Percentiles rank a stretch among this genome's conserved stretches.
Evolutionary conservation across 2,113 vertebrate species (phyloP).

Genomic region (Varanus komodoensis): DNA sequence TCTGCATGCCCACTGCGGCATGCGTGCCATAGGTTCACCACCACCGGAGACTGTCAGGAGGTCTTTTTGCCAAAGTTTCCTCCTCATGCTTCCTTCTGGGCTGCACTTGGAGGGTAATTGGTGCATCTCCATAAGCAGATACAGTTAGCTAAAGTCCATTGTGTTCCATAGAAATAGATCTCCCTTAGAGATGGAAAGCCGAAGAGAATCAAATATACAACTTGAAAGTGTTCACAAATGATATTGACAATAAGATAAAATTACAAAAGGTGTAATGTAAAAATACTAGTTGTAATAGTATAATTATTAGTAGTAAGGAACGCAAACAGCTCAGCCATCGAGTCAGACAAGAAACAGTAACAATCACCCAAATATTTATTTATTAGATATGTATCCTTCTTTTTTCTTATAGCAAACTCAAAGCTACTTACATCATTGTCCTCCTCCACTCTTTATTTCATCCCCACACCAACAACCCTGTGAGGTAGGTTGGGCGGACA

Average conservation of each 20-base stretch:
- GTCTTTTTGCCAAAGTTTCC: not conserved
- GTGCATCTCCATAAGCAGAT: not conserved
- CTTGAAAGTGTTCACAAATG: not conserved
- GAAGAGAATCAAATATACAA: not conserved
- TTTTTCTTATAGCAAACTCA: no score
- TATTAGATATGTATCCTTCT: not conserved
- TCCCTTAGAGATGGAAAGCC: not conserved
- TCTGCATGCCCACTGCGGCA: no score
- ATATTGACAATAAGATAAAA: not conserved
- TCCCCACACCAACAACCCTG: no score
- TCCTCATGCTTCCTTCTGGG: not conserved
- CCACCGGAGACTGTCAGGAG: not conserved
- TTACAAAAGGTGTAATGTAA: not conserved
- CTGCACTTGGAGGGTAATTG: not conserved
- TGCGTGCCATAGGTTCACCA: no score
- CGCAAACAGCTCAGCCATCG: conserved; percentile 21
- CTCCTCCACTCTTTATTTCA: no score
- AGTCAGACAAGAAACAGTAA: conserved; percentile 23
- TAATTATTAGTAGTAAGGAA: conserved; percentile 7
- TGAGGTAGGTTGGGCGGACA: no score
- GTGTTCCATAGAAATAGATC: not conserved
- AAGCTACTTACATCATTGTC: no score
- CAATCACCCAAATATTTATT: not conserved
- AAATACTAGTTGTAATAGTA: not conserved
- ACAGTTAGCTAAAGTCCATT: not conserved